These are phyloP conservation scores for Drosophila ogumai DNA, from an alignment of 1,140 invertebrate species.

Conservation along the genomic window DNA sequence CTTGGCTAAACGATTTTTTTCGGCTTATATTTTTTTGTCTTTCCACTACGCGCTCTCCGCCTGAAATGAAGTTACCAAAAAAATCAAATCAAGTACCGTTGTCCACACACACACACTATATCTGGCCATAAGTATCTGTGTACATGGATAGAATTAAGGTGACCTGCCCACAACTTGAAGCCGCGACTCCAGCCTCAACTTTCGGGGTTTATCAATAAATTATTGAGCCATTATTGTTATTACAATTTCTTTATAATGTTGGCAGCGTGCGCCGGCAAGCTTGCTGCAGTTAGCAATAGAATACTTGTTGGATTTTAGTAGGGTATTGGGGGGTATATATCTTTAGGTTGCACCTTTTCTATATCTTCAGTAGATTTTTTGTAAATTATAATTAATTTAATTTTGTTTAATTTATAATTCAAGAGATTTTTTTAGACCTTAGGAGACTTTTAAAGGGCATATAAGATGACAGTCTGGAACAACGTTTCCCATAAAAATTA, in stretches of 20 bases:
- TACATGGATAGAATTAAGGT: slow-evolving; percentile 64
- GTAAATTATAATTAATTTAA: no score
- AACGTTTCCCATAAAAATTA: neutral
- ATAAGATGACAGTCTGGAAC: neutral
- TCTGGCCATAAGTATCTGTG: slow-evolving; percentile 39
- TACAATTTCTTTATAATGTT: slow-evolving; percentile 84
- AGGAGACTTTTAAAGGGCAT: neutral
- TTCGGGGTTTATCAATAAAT: slow-evolving; percentile 79
- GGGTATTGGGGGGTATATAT: neutral
- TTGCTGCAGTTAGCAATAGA: slow-evolving; percentile 49
- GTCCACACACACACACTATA: slow-evolving; percentile 54
- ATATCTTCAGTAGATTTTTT: rapidly evolving
- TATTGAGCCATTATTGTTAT: slow-evolving; percentile 84
- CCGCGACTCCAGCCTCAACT: slow-evolving; percentile 50
- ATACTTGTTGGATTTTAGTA: slow-evolving; percentile 20
- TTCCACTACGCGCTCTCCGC: slow-evolving; percentile 63
- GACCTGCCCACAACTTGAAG: slow-evolving; percentile 63
- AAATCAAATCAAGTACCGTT: slow-evolving; percentile 80
- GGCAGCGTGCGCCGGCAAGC: slow-evolving; percentile 72
- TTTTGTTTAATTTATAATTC: neutral
- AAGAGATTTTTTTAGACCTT: neutral
- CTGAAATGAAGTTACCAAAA: slow-evolving; percentile 82
- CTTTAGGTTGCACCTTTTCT: no score
- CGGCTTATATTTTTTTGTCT: slow-evolving; percentile 32
- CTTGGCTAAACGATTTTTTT: slow-evolving; percentile 63